Conservation (phyloP, 2,113 vertebrate genomes). For the Bungarus multicinctus region DNA sequence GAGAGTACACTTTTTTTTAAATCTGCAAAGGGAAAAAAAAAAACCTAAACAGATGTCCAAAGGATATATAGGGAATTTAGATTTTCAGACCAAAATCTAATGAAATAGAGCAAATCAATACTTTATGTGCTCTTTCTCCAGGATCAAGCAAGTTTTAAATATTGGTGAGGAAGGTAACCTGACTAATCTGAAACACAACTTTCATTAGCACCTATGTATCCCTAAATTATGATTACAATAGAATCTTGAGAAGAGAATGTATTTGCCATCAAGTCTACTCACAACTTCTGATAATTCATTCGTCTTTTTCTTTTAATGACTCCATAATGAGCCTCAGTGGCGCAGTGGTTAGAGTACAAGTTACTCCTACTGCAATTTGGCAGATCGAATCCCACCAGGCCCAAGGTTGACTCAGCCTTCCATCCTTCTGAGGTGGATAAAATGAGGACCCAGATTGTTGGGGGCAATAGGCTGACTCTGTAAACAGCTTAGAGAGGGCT, state of each 20-base stretch:
- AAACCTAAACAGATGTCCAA: not conserved
- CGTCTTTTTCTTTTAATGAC: too few relatives aligned
- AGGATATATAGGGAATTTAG: not conserved
- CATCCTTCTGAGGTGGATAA: too few relatives aligned
- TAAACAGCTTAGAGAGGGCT: too few relatives aligned
- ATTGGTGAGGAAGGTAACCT: not conserved
- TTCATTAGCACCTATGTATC: not conserved
- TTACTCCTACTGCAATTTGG: too few relatives aligned
- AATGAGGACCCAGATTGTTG: too few relatives aligned
- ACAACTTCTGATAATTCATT: not conserved
- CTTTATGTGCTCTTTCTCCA: not conserved
- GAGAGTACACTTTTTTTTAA: not conserved
- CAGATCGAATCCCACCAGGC: too few relatives aligned
- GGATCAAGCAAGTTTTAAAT: not conserved
- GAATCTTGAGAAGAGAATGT: not conserved
- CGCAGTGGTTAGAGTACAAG: too few relatives aligned
- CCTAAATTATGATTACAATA: not conserved
- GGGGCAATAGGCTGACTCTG: too few relatives aligned
- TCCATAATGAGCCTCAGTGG: too few relatives aligned
- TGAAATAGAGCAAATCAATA: not conserved
- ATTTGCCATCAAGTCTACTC: too few relatives aligned
- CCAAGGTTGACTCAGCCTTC: too few relatives aligned
- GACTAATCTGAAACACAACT: not conserved
- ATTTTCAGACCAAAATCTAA: not conserved
- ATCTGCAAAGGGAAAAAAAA: not conserved